These are phyloP conservation scores for Clamator glandarius DNA, from an alignment of 2,797 vertebrate species.

Conservation along the genomic window DNA sequence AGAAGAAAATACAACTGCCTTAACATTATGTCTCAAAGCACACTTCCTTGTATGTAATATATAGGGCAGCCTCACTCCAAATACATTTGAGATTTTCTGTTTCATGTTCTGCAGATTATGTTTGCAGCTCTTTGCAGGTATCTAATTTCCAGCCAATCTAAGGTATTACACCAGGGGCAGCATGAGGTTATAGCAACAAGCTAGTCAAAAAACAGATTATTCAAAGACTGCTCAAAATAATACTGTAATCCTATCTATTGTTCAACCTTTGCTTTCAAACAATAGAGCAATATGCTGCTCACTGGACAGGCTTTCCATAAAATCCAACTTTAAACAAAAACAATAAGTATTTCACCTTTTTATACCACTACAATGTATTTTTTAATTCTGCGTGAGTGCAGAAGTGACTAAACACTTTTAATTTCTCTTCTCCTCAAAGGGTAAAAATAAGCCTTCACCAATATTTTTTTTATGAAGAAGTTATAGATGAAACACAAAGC, in stretches of 20 bases:
- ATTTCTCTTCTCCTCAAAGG: not conserved
- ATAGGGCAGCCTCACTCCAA: not conserved
- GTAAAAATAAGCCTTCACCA: not conserved
- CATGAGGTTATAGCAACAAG: conserved; percentile 8
- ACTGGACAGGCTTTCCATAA: not conserved
- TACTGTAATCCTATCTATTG: not conserved
- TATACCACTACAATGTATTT: not conserved
- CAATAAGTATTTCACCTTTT: not conserved
- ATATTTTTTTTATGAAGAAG: not conserved
- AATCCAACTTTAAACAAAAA: not conserved
- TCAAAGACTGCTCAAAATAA: conserved; percentile 37
- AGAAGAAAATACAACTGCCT: conserved; percentile 30
- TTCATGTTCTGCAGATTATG: not conserved
- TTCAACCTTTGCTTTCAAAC: not conserved
- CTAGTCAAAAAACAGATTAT: conserved; percentile 23
- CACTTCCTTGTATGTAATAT: not conserved
- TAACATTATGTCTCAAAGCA: not conserved
- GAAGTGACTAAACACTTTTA: not conserved
- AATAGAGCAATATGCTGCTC: not conserved
- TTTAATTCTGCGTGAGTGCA: not conserved
- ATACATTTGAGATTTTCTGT: conserved; percentile 33
- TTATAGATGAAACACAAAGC: fast-evolving
- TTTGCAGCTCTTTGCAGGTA: not conserved
- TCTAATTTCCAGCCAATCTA: conserved; percentile 30
- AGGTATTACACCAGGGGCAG: not conserved